A percentile compares a stretch with the other conserved stretches of the same genome.
phyloP scores from a whole-genome alignment of 2,797 vertebrate genomes.

The Amblyopsis hoosieri region DNA sequence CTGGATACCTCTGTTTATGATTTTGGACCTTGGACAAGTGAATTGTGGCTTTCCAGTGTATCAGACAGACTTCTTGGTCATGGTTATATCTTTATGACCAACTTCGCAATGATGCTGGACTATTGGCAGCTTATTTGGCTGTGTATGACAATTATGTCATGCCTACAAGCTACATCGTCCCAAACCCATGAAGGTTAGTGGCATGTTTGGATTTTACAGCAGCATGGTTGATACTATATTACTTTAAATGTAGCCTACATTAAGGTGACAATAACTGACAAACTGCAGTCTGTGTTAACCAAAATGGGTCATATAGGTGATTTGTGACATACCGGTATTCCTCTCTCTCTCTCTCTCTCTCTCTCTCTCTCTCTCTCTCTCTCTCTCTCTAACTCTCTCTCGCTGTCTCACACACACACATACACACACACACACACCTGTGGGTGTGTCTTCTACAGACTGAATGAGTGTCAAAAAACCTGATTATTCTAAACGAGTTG shows the following conservation, averaged over 20 bases:
- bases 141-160: constrained; percentile 50
- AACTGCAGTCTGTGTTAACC: no score
- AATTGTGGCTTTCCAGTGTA: background rate
- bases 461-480: constrained; percentile 3
- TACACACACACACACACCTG: constrained; percentile 4
- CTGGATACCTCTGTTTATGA: background rate
- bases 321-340: background rate
- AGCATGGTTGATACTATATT: background rate
- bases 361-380: background rate
- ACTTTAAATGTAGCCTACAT: background rate
- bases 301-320: no score
- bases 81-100: constrained; percentile 42
- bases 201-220: background rate
- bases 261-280: no score
- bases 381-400: background rate
- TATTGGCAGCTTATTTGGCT: constrained; percentile 55
- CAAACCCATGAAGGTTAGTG: constrained; percentile 77
- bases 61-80: constrained; percentile 27
- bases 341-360: background rate
- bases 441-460: constrained; percentile 1
- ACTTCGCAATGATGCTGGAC: constrained; percentile 52
- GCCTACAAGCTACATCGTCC: constrained; percentile 34
- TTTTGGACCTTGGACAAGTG: background rate
- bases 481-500: background rate
- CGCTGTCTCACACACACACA: background rate